Evolutionary conservation across 2,113 vertebrate genomes (phyloP).

Genomic region (Alexandromys fortis): DNA sequence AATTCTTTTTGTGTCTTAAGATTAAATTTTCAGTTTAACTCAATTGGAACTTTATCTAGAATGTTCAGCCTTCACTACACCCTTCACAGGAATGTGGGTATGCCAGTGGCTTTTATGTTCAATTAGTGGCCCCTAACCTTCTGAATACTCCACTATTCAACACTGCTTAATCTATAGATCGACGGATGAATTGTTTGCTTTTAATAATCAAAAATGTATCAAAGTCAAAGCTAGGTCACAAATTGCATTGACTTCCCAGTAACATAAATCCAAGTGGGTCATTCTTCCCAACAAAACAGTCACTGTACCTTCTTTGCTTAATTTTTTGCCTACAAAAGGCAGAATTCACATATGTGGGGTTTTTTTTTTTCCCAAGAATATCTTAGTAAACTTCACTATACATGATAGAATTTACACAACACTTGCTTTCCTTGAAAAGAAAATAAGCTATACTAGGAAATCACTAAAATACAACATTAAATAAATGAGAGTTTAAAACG

Average conservation of each 20-base stretch:
- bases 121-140: not conserved
- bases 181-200: not conserved
- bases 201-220: conserved; percentile 1
- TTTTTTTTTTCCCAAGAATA: not conserved
- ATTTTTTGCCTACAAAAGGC: not conserved
- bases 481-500: not conserved
- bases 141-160: not conserved
- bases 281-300: not conserved
- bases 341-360: not conserved
- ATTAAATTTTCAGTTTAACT: not conserved
- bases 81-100: not conserved
- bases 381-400: not conserved
- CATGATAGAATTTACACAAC: not conserved
- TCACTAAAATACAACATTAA: not conserved
- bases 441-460: not conserved
- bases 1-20: not conserved
- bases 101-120: not conserved
- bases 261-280: not conserved
- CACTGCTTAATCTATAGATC: not conserved
- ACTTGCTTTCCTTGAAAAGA: not conserved
- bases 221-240: not conserved
- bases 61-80: not conserved
- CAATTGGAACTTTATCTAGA: not conserved
- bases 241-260: not conserved
- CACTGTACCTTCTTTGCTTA: not conserved